Conservation (phyloP, 2,113 vertebrate species). For the Python bivittatus region DNA sequence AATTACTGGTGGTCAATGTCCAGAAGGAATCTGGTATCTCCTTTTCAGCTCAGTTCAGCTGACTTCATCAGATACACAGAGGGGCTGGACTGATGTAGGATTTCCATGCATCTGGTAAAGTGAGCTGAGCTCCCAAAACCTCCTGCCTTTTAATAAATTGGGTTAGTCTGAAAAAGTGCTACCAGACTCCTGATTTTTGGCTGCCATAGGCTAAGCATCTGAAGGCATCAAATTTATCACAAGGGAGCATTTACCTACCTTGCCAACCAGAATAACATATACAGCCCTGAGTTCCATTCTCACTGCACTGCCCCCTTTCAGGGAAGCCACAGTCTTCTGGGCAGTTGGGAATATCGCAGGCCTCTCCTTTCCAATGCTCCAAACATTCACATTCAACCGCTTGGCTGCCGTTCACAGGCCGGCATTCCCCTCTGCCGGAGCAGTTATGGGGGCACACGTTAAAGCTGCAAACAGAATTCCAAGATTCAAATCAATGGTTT, state of each 20-base stretch:
- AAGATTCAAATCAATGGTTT: background rate
- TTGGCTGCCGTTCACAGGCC: conserved; percentile 61
- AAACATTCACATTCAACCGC: conserved; percentile 82
- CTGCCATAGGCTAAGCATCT: too few relatives aligned
- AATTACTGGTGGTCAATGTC: background rate
- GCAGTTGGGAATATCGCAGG: conserved; percentile 90
- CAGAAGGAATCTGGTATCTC: too few relatives aligned
- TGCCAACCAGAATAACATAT: conserved; percentile 86
- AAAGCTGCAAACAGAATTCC: conserved; percentile 73
- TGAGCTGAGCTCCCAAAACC: too few relatives aligned
- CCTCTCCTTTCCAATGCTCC: conserved; percentile 87
- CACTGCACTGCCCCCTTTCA: conserved; percentile 77
- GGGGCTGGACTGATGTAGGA: too few relatives aligned
- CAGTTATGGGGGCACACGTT: conserved; percentile 94
- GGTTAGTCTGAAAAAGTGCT: too few relatives aligned
- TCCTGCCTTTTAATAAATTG: too few relatives aligned
- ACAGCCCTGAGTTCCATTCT: conserved; percentile 72
- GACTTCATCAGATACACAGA: too few relatives aligned
- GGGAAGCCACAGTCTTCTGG: conserved; percentile 79
- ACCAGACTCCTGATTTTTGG: too few relatives aligned
- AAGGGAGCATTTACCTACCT: conserved; percentile 72
- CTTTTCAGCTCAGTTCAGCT: too few relatives aligned
- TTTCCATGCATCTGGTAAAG: too few relatives aligned
- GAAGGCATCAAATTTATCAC: fast-evolving
- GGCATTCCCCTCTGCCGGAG: conserved; percentile 87